These are phyloP conservation scores for Venturia canescens DNA, from an alignment of 1,140 invertebrate species.

Conservation along the genomic window DNA sequence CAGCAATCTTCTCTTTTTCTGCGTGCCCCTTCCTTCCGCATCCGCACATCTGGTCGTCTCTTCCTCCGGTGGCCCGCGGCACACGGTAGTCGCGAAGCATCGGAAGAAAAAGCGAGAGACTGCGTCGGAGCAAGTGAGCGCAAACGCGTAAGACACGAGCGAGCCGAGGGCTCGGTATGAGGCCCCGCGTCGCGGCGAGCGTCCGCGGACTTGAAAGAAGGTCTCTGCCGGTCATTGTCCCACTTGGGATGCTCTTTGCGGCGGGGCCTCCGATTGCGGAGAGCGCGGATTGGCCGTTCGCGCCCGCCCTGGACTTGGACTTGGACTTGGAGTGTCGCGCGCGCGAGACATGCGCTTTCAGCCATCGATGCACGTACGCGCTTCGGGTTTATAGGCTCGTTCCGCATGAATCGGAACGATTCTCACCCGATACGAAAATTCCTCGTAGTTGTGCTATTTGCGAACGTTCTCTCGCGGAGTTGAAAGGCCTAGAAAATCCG, in stretches of 20 bases:
- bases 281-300: neutral
- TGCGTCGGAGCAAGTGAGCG: neutral
- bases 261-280: neutral
- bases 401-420: neutral
- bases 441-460: neutral
- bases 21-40: constrained; percentile 11
- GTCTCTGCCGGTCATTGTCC: constrained; percentile 76
- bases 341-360: neutral
- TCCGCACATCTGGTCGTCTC: constrained; percentile 24
- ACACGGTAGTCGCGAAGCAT: constrained; percentile 46
- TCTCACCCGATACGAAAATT: neutral
- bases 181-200: constrained; percentile 53
- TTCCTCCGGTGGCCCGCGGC: constrained; percentile 56
- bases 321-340: constrained; percentile 64
- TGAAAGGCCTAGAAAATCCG: neutral
- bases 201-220: constrained; percentile 73
- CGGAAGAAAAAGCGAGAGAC: constrained; percentile 46
- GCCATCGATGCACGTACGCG: neutral
- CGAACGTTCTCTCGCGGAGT: neutral
- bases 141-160: neutral
- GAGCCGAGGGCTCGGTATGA: neutral
- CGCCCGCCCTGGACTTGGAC: constrained; percentile 62
- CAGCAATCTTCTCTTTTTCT: constrained; percentile 57
- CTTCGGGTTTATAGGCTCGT: constrained; percentile 1
- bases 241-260: constrained; percentile 64